Conservation (phyloP, 2,888 invertebrate genomes). For the Acanthoscelides obtectus region DNA sequence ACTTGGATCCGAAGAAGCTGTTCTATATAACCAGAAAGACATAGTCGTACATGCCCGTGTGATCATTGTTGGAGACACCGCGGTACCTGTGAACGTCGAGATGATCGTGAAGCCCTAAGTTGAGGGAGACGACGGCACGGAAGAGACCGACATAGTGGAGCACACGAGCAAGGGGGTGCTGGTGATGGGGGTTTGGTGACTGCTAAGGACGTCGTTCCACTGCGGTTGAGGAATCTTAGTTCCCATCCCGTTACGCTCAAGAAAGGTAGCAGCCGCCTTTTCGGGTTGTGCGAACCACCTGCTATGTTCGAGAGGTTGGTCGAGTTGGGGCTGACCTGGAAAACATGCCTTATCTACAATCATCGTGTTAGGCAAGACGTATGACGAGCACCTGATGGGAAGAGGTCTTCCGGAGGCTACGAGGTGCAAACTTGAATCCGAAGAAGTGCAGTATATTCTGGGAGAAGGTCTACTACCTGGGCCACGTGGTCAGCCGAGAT, state of each 20-base stretch:
- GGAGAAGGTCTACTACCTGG: slow-evolving; percentile 14
- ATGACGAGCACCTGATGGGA: slow-evolving; percentile 5
- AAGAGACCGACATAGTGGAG: neutral
- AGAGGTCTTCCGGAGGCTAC: slow-evolving; percentile 4
- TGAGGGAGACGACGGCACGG: neutral
- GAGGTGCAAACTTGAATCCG: neutral
- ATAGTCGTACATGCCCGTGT: neutral
- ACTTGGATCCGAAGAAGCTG: too few species aligned
- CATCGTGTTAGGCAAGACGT: slow-evolving; percentile 5
- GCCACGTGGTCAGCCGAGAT: slow-evolving; percentile 12
- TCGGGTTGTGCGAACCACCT: neutral
- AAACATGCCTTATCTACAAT: too few species aligned
- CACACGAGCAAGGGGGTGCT: neutral
- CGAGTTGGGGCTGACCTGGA: slow-evolving; percentile 1
- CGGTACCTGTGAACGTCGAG: neutral
- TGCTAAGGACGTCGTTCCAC: neutral
- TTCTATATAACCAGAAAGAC: neutral
- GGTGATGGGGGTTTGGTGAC: neutral
- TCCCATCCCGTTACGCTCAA: neutral
- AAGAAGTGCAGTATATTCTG: slow-evolving; percentile 5
- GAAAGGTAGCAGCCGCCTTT: neutral
- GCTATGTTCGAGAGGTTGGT: neutral
- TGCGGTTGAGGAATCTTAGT: neutral
- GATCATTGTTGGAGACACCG: neutral
- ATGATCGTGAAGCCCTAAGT: neutral